Evolutionary conservation across 2,113 vertebrate species (phyloP), one percentile per base, ranked within the genome.

Genomic region (Copsychus sechellarum): DNA sequence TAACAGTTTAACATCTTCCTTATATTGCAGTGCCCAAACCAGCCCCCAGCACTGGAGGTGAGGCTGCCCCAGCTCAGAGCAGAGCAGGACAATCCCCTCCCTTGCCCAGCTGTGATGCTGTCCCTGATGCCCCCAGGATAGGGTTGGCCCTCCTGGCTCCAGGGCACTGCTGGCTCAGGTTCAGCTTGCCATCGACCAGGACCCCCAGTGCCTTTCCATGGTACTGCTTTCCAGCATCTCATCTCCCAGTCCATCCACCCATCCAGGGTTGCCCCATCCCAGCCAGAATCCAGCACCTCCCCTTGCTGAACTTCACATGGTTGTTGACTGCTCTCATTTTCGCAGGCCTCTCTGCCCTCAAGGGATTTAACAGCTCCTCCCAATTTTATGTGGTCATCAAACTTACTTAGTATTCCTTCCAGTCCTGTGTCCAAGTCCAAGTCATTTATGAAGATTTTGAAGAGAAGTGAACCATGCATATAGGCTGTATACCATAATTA

Each of bases 161-260:
- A 61, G 38, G 54, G n/a, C n/a, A 38, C 56, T 61, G 62, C 54
- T 53, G 62, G 0, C 22, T 12, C 53, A 10, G 2, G 18, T 33
- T 45, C 72, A 61, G 0, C 47, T 53, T 60, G 1, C 6, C 25
- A 34, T 0, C 0, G 0, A 51, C 17, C 33, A 60, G 14, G 38
- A 45, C 2, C 3, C 11, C 3, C 19, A 24, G 9, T 28, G 3
- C 14, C 26, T 13, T 53, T 61, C 23, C 33, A 53, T 12, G 5
- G 38, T 28, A 12, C 26, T 54, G 22, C 11, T 64, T 4, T 34
- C 4, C 22, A 26, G 26, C 14, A 2, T 20, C 19, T 60, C 26
- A 14, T 38, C 51, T 5, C 45, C 23, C 38, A 17, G 16, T 47
- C 19, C 21, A 10, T 40, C 29, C 10, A 3, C 5, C 28, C 23